Evolutionary conservation across 2,888 invertebrate genomes (phyloP).

Genomic region (Ametastegia equiseti): DNA sequence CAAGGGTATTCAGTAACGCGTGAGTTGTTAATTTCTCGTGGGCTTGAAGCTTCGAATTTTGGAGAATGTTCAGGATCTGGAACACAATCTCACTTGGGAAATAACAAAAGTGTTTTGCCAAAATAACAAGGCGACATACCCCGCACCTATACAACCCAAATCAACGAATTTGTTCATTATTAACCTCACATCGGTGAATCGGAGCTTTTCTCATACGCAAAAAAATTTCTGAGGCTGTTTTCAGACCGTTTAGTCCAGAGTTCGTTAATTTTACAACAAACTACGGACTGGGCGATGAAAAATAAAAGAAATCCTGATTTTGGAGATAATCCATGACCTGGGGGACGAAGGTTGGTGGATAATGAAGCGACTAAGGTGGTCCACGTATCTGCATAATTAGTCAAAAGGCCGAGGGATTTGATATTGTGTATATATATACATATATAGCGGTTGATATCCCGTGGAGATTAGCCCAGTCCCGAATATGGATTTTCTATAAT

Average conservation of each 20-base stretch:
- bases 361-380: slow-evolving; percentile 9
- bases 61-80: background rate
- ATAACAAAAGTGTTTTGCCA: slow-evolving; percentile 8
- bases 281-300: background rate
- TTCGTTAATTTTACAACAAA: background rate
- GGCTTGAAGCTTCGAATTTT: background rate
- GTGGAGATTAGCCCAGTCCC: background rate
- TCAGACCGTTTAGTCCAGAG: background rate
- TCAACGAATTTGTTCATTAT: background rate
- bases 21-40: background rate
- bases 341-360: background rate
- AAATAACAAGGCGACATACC: background rate
- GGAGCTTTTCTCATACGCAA: background rate
- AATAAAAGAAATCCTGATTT: slow-evolving; percentile 9
- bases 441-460: background rate
- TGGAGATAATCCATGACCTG: background rate
- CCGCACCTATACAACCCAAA: background rate
- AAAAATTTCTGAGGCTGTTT: background rate
- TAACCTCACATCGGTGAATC: background rate
- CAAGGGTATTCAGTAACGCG: background rate
- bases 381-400: slow-evolving; percentile 35
- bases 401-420: background rate
- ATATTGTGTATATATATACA: background rate
- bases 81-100: background rate
- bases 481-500: slow-evolving; percentile 46